Conservation (phyloP, 1,140 invertebrate genomes). For the Callitettix versicolor region DNA sequence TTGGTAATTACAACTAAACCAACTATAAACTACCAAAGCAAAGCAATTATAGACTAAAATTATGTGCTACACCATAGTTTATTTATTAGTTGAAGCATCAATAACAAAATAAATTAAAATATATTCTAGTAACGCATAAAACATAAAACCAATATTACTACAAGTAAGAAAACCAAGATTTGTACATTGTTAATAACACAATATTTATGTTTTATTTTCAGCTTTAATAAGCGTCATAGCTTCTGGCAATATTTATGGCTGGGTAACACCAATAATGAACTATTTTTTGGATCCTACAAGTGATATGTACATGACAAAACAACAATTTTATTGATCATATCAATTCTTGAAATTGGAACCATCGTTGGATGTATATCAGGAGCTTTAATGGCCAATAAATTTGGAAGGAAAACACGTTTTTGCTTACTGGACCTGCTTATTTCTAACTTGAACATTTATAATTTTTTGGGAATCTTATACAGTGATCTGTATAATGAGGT, state of each 20-base stretch:
- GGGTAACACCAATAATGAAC: constrained; percentile 48
- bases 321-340: constrained; percentile 52
- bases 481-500: constrained; percentile 16
- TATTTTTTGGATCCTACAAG: constrained; percentile 36
- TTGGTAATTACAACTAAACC: no score
- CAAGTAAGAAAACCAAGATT: no score
- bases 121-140: no score
- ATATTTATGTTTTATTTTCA: no score
- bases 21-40: no score
- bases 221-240: constrained; percentile 31
- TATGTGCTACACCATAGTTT: no score
- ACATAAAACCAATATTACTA: no score
- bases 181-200: no score
- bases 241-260: constrained; percentile 34
- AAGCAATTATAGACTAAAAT: no score
- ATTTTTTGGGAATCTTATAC: neutral
- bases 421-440: neutral
- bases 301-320: constrained; percentile 38
- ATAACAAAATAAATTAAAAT: no score
- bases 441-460: neutral
- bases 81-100: no score
- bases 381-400: constrained; percentile 22
- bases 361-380: constrained; percentile 32
- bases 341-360: constrained; percentile 40
- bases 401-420: constrained; percentile 19